Conservation (phyloP, 1,140 invertebrate genomes). For the Trichonephila clavipes region DNA sequence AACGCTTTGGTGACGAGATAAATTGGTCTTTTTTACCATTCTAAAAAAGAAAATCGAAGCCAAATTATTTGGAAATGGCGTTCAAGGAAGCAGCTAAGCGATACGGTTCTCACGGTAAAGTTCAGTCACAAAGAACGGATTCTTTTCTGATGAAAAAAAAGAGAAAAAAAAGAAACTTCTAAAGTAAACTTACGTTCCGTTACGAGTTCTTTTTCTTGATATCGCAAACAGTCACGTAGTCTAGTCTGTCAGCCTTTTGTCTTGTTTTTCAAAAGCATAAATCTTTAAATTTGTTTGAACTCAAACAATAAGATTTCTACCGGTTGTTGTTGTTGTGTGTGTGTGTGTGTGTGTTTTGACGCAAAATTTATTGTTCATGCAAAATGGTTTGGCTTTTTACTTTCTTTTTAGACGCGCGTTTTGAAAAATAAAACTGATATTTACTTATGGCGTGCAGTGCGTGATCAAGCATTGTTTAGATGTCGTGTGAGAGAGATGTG, state of each 20-base stretch:
- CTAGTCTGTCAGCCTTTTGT: neutral
- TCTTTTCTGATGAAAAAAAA: neutral
- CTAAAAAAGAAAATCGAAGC: neutral
- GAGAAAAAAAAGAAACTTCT: neutral
- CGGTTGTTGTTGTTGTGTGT: neutral
- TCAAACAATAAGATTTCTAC: slow-evolving; percentile 20
- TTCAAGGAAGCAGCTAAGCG: neutral
- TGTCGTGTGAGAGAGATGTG: neutral
- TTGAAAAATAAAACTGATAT: neutral
- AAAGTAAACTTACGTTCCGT: neutral
- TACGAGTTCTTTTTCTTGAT: neutral
- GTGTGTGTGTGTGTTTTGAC: no score
- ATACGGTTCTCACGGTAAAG: slow-evolving; percentile 38
- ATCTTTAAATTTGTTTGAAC: slow-evolving; percentile 35
- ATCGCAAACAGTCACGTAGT: neutral
- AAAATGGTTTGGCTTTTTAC: neutral
- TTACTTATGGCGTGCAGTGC: neutral
- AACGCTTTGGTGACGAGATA: slow-evolving; percentile 33
- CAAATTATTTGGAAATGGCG: slow-evolving; percentile 1
- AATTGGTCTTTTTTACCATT: neutral
- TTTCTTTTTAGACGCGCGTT: neutral
- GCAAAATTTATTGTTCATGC: neutral
- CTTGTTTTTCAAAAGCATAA: neutral
- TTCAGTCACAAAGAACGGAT: slow-evolving; percentile 30
- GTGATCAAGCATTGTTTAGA: neutral